A percentile compares a stretch with the other conserved stretches of the same genome.
Evolutionary conservation across 2,113 vertebrate species (phyloP).

Genomic region (Caretta caretta): DNA sequence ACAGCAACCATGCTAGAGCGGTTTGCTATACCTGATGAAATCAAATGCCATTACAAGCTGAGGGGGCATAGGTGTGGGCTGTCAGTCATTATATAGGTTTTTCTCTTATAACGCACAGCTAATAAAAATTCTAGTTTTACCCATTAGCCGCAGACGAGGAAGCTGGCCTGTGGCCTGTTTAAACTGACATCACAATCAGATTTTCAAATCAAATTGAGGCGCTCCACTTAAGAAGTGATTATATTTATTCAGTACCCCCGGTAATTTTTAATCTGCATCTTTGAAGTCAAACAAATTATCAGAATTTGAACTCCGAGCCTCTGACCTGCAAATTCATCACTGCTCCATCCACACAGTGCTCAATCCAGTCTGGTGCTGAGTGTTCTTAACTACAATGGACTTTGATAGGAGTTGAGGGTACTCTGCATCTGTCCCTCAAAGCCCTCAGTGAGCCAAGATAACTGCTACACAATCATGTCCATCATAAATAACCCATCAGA

Average conservation of each 20-base stretch:
- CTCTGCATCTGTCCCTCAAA: slow-evolving; percentile 17
- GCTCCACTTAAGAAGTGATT: accelerated
- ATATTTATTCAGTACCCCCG: accelerated
- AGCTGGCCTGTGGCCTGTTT: accelerated
- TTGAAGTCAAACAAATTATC: not conserved
- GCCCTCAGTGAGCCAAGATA: not conserved
- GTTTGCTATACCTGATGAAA: not conserved
- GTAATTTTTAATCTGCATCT: not conserved
- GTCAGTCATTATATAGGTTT: accelerated
- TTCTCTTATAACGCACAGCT: not conserved
- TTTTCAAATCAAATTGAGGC: not conserved
- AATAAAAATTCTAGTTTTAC: not conserved
- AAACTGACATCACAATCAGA: not conserved
- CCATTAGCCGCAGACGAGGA: not conserved
- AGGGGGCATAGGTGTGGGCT: not conserved
- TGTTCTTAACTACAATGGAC: not conserved
- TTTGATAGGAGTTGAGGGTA: slow-evolving; percentile 40
- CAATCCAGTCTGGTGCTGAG: not conserved
- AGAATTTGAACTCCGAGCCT: not conserved
- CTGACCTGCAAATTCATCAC: not conserved
- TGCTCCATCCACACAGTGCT: accelerated
- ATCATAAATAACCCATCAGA: not conserved
- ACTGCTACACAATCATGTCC: accelerated
- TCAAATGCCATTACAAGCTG: not conserved
- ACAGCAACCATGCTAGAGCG: accelerated